Evolutionary conservation across 2,113 vertebrate species (phyloP).

Genomic region (Prolemur simus): DNA sequence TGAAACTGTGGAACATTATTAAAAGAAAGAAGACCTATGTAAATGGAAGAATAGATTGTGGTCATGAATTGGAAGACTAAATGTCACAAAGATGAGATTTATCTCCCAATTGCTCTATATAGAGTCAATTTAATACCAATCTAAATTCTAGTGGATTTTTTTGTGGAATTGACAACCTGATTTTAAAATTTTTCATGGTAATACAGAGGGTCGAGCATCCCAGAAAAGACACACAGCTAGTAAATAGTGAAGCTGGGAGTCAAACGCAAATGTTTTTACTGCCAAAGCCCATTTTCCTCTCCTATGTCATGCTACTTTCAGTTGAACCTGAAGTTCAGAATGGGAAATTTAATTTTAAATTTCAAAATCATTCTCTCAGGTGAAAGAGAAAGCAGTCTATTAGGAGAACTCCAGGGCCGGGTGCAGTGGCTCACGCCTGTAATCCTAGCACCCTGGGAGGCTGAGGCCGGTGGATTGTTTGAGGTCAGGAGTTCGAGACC

Average conservation of each 20-base stretch:
- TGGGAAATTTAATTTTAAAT: background rate
- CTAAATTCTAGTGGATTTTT: background rate
- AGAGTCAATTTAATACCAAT: background rate
- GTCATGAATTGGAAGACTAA: background rate
- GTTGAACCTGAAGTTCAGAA: background rate
- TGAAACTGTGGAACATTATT: background rate
- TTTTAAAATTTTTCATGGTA: too few species aligned
- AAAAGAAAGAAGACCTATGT: background rate
- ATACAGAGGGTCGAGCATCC: background rate
- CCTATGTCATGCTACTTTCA: background rate
- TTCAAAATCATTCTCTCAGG: background rate
- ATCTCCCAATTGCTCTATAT: background rate
- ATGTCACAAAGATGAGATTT: background rate
- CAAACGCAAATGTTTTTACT: background rate
- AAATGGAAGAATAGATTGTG: background rate
- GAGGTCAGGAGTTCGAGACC: too few species aligned
- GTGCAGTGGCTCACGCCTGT: too few species aligned
- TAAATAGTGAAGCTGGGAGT: background rate
- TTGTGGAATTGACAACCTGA: too few species aligned
- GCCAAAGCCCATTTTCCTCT: background rate
- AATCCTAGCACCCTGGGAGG: too few species aligned
- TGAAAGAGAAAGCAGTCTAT: background rate
- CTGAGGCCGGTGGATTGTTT: too few species aligned
- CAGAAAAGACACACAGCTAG: background rate
- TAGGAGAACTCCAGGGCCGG: background rate